Evolutionary conservation across 1,140 invertebrate species (phyloP).

Genomic region (Drosophila prosaltans): DNA sequence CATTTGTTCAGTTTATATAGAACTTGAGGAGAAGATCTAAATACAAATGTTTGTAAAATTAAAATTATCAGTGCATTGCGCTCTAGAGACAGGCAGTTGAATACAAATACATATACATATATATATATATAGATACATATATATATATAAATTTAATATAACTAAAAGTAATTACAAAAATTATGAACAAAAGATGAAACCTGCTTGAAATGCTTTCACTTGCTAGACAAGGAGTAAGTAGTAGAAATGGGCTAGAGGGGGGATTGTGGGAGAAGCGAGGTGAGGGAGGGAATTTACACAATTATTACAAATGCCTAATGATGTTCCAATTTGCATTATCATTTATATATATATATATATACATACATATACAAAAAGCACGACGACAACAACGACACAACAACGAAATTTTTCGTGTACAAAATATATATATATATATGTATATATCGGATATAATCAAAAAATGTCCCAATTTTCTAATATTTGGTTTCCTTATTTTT

Average conservation of each 20-base stretch:
- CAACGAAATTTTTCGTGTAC: constrained; percentile 36
- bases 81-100: constrained; percentile 77
- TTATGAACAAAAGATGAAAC: constrained; percentile 17
- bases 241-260: not conserved
- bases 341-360: constrained; percentile 41
- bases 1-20: constrained; percentile 42
- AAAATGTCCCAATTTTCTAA: constrained; percentile 55
- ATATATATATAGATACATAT: constrained; percentile 34
- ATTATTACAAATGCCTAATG: constrained; percentile 55
- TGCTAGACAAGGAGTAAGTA: constrained; percentile 12
- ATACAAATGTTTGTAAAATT: constrained; percentile 66
- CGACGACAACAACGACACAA: constrained; percentile 44
- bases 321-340: constrained; percentile 36
- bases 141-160: constrained; percentile 59
- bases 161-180: constrained; percentile 52
- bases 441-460: constrained; percentile 30
- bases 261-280: not conserved
- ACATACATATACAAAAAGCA: constrained; percentile 64
- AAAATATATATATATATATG: constrained; percentile 34
- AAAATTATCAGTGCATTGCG: constrained; percentile 81
- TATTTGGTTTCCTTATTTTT: constrained; percentile 38
- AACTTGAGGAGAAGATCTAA: constrained; percentile 60
- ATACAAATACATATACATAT: not conserved
- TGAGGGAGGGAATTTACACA: constrained; percentile 50
- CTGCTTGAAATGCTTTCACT: constrained; percentile 67